A percentile compares a stretch with the other conserved stretches of the same genome.
These are phyloP conservation scores for Archips crataeganus DNA, from an alignment of 2,888 invertebrate species.

Conservation along the genomic window DNA sequence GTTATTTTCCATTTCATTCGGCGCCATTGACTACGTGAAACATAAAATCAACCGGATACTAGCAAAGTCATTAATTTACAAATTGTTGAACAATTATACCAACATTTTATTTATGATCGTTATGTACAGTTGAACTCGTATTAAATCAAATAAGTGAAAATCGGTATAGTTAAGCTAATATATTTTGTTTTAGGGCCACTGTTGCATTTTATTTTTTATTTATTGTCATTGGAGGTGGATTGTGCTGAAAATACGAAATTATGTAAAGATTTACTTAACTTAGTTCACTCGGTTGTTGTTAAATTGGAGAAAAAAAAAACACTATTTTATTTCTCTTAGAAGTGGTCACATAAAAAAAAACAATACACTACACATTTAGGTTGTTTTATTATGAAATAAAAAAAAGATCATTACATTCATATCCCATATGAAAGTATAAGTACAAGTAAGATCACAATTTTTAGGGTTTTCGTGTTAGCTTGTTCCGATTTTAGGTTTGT, in stretches of 20 bases:
- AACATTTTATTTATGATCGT: constrained; percentile 37
- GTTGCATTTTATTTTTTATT: constrained; percentile 19
- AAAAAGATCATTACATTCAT: not conserved
- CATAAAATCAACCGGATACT: constrained; percentile 8
- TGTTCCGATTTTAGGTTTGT: not conserved
- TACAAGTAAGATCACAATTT: not conserved
- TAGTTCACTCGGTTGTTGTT: not conserved
- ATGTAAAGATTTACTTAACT: not conserved
- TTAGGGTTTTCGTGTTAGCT: not conserved
- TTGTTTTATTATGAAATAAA: not conserved
- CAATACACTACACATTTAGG: not conserved
- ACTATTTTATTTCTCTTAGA: not conserved
- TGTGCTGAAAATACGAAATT: not conserved
- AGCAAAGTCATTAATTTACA: constrained; percentile 35
- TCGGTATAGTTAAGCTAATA: constrained; percentile 36
- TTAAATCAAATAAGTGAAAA: constrained; percentile 30
- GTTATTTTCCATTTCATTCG: constrained; percentile 20
- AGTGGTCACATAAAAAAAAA: not conserved
- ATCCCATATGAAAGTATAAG: not conserved
- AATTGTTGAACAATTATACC: constrained; percentile 32
- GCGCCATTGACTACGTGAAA: constrained; percentile 6
- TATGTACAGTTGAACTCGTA: constrained; percentile 36
- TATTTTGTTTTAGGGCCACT: constrained; percentile 28
- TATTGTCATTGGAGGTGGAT: not conserved
- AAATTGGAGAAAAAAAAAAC: too few species aligned